Conservation (phyloP, 2,797 vertebrate species). For the Selene dorsalis region DNA sequence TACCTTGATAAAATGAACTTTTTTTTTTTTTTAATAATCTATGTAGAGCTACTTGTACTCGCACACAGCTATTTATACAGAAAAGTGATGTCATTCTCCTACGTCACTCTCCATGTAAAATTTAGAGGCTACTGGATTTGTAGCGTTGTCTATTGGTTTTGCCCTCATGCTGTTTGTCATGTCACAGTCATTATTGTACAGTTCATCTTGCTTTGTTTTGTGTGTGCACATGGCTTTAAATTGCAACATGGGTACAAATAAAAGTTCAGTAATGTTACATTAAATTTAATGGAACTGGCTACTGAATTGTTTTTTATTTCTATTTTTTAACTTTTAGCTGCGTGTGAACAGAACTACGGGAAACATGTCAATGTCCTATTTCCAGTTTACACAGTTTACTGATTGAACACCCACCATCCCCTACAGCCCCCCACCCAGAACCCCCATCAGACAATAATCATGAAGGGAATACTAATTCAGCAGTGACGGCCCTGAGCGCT, state of each 20-base stretch:
- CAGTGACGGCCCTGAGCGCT: constrained; percentile 29
- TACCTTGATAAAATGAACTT: too few relatives aligned
- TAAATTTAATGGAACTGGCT: neutral
- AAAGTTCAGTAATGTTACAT: neutral
- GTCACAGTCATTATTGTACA: too few relatives aligned
- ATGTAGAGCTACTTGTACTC: neutral
- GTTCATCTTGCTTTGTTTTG: too few relatives aligned
- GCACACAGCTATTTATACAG: too few relatives aligned
- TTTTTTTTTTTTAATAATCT: too few relatives aligned
- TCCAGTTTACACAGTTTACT: constrained; percentile 56
- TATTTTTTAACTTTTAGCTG: neutral
- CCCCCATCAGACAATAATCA: constrained; percentile 52
- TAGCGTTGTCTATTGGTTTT: too few relatives aligned
- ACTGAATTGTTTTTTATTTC: too few relatives aligned
- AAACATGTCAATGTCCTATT: constrained; percentile 36
- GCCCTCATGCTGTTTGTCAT: too few relatives aligned
- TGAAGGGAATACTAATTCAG: constrained; percentile 61
- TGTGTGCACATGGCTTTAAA: neutral
- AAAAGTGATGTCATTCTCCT: too few relatives aligned
- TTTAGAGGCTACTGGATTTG: too few relatives aligned
- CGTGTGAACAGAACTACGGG: neutral
- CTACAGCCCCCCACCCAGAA: constrained; percentile 1
- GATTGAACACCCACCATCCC: constrained; percentile 6
- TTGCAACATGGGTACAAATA: too few relatives aligned
- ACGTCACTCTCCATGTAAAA: too few relatives aligned